Evolutionary conservation across 2,888 invertebrate species (phyloP).

Genomic region (Phymatocera aterrima): DNA sequence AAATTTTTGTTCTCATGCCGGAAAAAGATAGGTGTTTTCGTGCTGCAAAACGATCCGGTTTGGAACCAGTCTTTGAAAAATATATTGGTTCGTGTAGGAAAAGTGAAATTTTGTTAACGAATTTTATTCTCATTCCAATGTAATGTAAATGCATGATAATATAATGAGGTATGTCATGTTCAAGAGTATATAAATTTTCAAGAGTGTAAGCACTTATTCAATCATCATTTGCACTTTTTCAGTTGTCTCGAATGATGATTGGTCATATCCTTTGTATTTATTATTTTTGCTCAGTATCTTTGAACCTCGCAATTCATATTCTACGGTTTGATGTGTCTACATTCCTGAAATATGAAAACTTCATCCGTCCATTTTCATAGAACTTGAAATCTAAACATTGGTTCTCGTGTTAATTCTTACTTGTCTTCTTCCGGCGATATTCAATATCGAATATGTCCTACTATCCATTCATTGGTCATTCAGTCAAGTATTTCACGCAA

Average conservation of each 20-base stretch:
- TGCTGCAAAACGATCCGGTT: background rate
- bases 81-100: too few species aligned
- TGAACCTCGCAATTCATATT: background rate
- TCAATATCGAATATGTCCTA: background rate
- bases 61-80: background rate
- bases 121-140: background rate
- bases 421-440: background rate
- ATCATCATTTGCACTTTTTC: too few species aligned
- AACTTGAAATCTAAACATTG: background rate
- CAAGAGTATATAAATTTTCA: too few species aligned
- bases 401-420: background rate
- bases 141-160: too few species aligned
- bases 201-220: too few species aligned
- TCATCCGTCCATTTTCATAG: background rate
- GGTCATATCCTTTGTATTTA: background rate
- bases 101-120: background rate
- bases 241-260: background rate
- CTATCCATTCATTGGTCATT: background rate
- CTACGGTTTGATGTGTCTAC: background rate
- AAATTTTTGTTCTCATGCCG: background rate
- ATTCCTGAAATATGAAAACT: background rate
- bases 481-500: background rate
- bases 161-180: background rate
- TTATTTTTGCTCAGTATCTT: constrained; percentile 4
- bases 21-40: background rate